Conservation (phyloP, 2,888 invertebrate genomes). For the Nowickia ferox region DNA sequence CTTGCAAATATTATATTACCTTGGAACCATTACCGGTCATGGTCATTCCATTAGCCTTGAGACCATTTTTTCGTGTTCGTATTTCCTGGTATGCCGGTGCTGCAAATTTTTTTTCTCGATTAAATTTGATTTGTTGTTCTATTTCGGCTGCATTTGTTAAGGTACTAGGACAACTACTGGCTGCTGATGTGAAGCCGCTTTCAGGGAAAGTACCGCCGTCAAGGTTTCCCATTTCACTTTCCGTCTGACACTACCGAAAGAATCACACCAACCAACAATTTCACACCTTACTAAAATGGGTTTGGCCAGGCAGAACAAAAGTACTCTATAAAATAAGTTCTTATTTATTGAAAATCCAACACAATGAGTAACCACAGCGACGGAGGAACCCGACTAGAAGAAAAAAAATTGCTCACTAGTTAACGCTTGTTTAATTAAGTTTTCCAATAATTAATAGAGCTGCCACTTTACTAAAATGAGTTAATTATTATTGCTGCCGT, state of each 20-base stretch:
- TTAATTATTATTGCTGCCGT: constrained; percentile 18
- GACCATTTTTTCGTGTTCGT: constrained; percentile 77
- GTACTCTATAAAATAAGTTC: constrained; percentile 27
- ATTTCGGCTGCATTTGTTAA: constrained; percentile 49
- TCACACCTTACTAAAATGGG: background rate
- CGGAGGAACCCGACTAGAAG: constrained; percentile 35
- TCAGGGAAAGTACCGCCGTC: constrained; percentile 72
- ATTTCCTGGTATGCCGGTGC: constrained; percentile 79
- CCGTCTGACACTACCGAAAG: background rate
- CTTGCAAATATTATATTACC: constrained; percentile 73
- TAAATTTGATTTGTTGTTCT: constrained; percentile 60
- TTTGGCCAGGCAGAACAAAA: constrained; percentile 2
- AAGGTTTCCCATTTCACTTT: constrained; percentile 74
- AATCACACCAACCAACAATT: constrained; percentile 16
- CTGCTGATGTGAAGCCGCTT: constrained; percentile 51
- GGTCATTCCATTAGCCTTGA: constrained; percentile 70
- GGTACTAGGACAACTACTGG: constrained; percentile 28
- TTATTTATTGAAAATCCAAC: constrained; percentile 25
- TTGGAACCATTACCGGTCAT: constrained; percentile 74
- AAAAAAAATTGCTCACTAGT: constrained; percentile 17
- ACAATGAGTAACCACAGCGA: constrained; percentile 37
- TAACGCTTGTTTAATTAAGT: constrained; percentile 32
- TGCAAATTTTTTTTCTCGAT: constrained; percentile 75
- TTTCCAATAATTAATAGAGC: constrained; percentile 49
- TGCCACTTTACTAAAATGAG: constrained; percentile 18